A percentile compares a stretch with the other conserved stretches of the same genome.
These are phyloP conservation scores for Tragelaphus scriptus DNA, from an alignment of 2,113 vertebrate species.

Conservation along the genomic window DNA sequence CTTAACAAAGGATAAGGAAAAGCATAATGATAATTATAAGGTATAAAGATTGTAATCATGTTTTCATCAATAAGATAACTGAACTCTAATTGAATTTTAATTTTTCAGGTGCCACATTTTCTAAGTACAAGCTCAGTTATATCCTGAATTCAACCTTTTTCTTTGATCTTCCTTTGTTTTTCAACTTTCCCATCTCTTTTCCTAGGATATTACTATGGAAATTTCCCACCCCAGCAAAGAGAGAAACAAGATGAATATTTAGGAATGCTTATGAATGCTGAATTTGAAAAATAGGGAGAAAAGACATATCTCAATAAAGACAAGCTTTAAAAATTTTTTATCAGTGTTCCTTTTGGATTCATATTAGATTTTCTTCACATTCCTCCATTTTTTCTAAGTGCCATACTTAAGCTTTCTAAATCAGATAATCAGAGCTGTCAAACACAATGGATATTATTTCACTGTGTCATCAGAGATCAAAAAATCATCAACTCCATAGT, in stretches of 20 bases:
- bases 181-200: not conserved
- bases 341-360: not conserved
- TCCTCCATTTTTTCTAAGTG: not conserved
- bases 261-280: not conserved
- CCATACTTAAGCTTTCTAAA: not conserved
- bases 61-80: not conserved
- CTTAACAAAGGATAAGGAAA: slow-evolving; percentile 20
- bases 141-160: not conserved
- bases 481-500: not conserved
- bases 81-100: not conserved
- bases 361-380: not conserved
- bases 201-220: not conserved
- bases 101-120: not conserved
- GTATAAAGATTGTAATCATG: not conserved
- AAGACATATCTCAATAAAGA: not conserved
- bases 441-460: not conserved
- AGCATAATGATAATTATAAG: not conserved
- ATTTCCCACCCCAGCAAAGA: not conserved
- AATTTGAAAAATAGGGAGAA: not conserved
- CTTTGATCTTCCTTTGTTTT: not conserved
- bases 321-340: not conserved
- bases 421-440: not conserved
- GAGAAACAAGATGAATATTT: not conserved
- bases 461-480: not conserved
- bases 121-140: not conserved